Base-by-base conservation (phyloP, 2,113 vertebrate genomes). In the Camelus dromedarius region DNA sequence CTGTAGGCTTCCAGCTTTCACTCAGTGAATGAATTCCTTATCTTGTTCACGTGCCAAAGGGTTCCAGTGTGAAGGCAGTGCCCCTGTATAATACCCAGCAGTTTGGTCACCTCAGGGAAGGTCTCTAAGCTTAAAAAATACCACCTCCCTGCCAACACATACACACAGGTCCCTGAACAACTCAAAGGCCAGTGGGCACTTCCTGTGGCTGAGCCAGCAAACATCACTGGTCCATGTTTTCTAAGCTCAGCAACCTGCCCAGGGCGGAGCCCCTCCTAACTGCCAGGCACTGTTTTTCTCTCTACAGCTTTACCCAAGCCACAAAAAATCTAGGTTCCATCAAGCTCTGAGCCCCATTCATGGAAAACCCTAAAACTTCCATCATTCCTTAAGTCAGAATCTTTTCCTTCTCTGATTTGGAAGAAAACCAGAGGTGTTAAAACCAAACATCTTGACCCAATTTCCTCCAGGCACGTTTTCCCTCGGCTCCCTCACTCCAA, bases 381-480 rank as follows among this genome's bases (percentile, higher is more conserved):
- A 94, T 69, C 56, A 22, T 76, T n/a, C 77, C 83, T 87, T 60
- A 66, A 92, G n/a, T 83, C 86, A 94, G 80, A 92, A 70, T 93
- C 89, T 76, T 91, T 96, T 89, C 96, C 95, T 96, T 79, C 93
- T 97, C 75, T 66, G 52, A 91, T 89, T 56, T 97, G 97, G 97
- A 96, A 97, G 93, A 85, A 89, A 93, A 91, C 89, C 97, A 97
- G 93, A 91, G 95, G 96, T 96, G 96, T 89, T 95, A 96, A 96
- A 97, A 86, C 58, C 0, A 0, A 97, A 98, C 98, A 97, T 97
- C 98, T 97, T 98, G 97, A 97, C 94, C 42, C 30, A 96, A 97
- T 98, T 97, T 98, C 95, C 97, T 97, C 96, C 11, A 6, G 94
- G 94, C 94, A 95, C 89, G 83, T 67, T 93, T 88, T 96, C 80